Evolutionary conservation across 2,113 vertebrate genomes (phyloP), one percentile per base, ranked within the genome.

Genomic region (Cervus canadensis): DNA sequence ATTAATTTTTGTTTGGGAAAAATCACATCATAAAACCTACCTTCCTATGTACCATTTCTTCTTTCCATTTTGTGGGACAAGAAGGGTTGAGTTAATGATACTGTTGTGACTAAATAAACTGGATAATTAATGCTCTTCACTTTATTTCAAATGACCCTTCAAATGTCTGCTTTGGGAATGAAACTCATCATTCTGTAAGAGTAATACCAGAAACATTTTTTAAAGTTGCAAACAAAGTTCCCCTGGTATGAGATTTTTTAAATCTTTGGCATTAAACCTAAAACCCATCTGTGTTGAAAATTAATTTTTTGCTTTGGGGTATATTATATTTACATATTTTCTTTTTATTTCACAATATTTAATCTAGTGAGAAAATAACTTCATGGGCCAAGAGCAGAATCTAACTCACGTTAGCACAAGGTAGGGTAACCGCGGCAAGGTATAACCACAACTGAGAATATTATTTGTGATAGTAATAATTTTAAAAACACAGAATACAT

Each of bases 271-370:
- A 98, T 97, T 81, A 5, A 98, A 98, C 59, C 76, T 92, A 93
- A 98, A 98, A 98, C 97, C 95, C 98, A 98, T 99, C 98, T 98
- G 98, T 98, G 97, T 98, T 98, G 92, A 97, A 99, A 99, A 98
- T 98, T 97, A 97, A 97, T 95, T 98, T 98, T 98, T 98, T 98
- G 96, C 97, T 98, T 98, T 98, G 91, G 97, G 97, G 91, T 93
- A 98, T 96, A 98, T 97, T 98, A 82, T 98, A 98, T 98, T 98
- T 98, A 98, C 96, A 98, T 98, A 97, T 98, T 98, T 98, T 93
- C 36, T 87, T 98, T 96, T 98, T 97, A 98, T 98, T 98, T 98
- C 64, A 95, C 90, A 98, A 60, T 98, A 97, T 98, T 98, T 98
- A 98, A 98, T 98, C 91, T 98, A 98, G 78, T 89, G 82, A 98